Conservation (phyloP, 1,140 invertebrate genomes). For the Heliconius nattereri region DNA sequence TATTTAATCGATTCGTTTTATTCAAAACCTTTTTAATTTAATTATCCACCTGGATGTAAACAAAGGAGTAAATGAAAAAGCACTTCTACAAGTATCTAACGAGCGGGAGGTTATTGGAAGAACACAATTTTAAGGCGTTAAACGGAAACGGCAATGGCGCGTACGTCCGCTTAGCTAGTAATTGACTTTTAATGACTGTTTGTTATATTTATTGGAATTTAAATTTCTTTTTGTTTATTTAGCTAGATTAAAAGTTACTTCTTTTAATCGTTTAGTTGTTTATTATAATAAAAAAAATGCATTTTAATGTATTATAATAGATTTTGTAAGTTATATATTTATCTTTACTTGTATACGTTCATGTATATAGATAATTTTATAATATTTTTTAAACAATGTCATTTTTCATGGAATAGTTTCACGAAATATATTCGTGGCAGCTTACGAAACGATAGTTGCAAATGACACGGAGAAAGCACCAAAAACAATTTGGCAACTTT, state of each 20-base stretch:
- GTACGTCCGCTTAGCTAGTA: slow-evolving; percentile 49
- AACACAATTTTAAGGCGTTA: slow-evolving; percentile 35
- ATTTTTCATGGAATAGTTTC: no score
- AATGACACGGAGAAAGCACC: slow-evolving; percentile 68
- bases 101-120: slow-evolving; percentile 45
- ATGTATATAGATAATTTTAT: no score
- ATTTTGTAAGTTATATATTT: no score
- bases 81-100: slow-evolving; percentile 26
- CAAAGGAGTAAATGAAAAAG: slow-evolving; percentile 42
- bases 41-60: slow-evolving; percentile 63
- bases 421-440: neutral
- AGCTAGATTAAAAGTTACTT: neutral
- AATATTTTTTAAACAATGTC: neutral
- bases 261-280: no score
- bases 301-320: no score
- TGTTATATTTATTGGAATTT: slow-evolving; percentile 11
- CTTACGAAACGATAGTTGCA: slow-evolving; percentile 46
- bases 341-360: no score
- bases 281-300: no score
- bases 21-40: slow-evolving; percentile 62
- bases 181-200: slow-evolving; percentile 13
- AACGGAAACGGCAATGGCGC: slow-evolving; percentile 60
- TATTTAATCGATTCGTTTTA: slow-evolving; percentile 55
- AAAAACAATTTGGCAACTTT: slow-evolving; percentile 70
- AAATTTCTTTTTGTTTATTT: neutral